These are phyloP conservation scores for Ephialtes manifestator DNA, from an alignment of 2,888 invertebrate genomes.

Conservation along the genomic window DNA sequence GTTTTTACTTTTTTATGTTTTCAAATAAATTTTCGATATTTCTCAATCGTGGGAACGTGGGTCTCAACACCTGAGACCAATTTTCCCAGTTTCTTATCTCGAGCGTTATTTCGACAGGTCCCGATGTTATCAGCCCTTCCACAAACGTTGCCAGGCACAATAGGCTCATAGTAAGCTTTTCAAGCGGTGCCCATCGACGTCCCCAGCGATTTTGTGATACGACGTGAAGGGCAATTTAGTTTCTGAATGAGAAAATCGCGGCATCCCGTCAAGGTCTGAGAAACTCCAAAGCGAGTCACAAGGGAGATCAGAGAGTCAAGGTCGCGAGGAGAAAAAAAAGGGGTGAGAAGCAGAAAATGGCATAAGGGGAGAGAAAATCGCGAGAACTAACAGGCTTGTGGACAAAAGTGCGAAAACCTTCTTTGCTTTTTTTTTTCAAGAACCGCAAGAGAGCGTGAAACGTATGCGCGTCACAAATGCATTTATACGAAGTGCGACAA, in stretches of 20 bases:
- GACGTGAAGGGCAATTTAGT: neutral
- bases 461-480: slow-evolving; percentile 84
- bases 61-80: slow-evolving; percentile 9
- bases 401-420: slow-evolving; percentile 31
- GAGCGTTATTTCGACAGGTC: neutral
- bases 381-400: neutral
- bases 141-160: slow-evolving; percentile 1
- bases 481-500: slow-evolving; percentile 85
- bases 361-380: neutral
- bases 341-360: neutral
- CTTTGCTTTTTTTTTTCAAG: too few relatives aligned
- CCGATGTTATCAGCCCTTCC: slow-evolving; percentile 14
- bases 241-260: slow-evolving; percentile 2
- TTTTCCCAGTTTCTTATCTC: slow-evolving; percentile 12
- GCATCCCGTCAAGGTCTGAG: neutral
- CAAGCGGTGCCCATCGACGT: neutral
- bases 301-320: slow-evolving; percentile 6
- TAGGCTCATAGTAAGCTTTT: slow-evolving; percentile 5
- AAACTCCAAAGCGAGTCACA: neutral
- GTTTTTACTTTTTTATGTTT: neutral
- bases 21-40: neutral
- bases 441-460: slow-evolving; percentile 79
- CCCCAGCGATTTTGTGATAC: slow-evolving; percentile 11
- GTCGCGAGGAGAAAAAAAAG: neutral
- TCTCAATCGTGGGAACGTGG: neutral